Evolutionary conservation across 2,888 invertebrate genomes (phyloP), one percentile per base, ranked within the genome.

Genomic region (Pseudococcus viburni): DNA sequence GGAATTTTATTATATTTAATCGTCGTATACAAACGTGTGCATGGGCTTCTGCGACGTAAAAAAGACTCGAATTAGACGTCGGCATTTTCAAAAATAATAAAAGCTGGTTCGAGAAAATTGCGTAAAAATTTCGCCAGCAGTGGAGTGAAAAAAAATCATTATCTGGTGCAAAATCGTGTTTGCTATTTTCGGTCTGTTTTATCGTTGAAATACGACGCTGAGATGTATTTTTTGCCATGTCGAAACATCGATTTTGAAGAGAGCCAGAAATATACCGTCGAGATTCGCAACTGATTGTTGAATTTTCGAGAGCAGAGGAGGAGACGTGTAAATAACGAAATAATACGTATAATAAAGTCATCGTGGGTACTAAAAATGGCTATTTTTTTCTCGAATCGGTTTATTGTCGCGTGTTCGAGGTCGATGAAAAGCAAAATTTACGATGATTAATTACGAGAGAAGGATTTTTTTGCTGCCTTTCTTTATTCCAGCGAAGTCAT

Each of bases 341-440:
- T 64, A 33, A 64, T 64, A 64, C 64, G 19, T 22, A 22, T 64
- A 64, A 64, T 64, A 12, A 64, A 64, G 64, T 64, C 64, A 15
- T 64, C 64, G 59, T 59, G 1, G 7, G 73, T 73, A 33, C 73
- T 8, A 17, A 33, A 73, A 33, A 68, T 26, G 26, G 15, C 22
- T 8, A 22, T 26, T 26, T 26, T 73, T 73, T 73, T 73, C 17
- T 33, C 33, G 17, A 73, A 73, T 73, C 17, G 73, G 33, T 7
- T 73, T 17, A 33, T 73, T 73, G 26, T 73, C 33, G 26, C 73
- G 73, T 73, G 33, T 33, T 73, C 4, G 73, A 15, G 73, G 73
- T 73, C 26, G 26, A 33, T 39, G 73, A 73, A 73, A 73, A 73
- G 73, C 26, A 33, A 73, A 73, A 73, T 73, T 73, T 73, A 33